These are phyloP conservation scores for Eupeodes corollae DNA, from an alignment of 1,140 invertebrate species.

Conservation along the genomic window DNA sequence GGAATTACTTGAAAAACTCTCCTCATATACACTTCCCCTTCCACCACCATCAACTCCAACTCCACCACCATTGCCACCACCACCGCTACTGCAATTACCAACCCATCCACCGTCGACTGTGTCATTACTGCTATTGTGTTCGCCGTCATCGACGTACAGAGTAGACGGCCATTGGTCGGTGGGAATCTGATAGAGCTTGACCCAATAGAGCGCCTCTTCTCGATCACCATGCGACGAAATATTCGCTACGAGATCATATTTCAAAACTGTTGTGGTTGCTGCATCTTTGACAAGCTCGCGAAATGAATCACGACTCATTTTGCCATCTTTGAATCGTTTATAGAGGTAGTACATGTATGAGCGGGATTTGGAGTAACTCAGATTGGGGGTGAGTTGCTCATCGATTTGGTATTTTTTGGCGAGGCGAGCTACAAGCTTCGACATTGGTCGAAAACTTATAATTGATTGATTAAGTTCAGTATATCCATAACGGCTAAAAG, in stretches of 20 bases:
- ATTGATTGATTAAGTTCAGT: conserved; percentile 44
- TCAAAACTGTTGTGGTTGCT: conserved; percentile 38
- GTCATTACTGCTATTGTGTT: neutral
- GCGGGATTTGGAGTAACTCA: conserved; percentile 46
- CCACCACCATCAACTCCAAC: neutral
- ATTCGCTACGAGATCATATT: conserved; percentile 42
- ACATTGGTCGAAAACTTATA: conserved; percentile 42
- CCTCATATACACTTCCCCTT: neutral
- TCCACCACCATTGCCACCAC: neutral
- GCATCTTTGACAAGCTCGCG: conserved; percentile 51
- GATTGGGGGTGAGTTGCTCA: conserved; percentile 44
- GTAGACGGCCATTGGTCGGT: conserved; percentile 40
- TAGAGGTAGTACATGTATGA: conserved; percentile 51
- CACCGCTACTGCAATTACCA: neutral
- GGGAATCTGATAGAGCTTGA: conserved; percentile 43
- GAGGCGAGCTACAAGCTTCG: conserved; percentile 48
- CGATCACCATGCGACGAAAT: conserved; percentile 39
- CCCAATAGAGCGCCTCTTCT: conserved; percentile 48
- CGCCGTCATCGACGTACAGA: too few species aligned
- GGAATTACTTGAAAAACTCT: too few species aligned
- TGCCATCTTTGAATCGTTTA: conserved; percentile 47
- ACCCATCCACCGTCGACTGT: neutral
- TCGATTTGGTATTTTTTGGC: conserved; percentile 48
- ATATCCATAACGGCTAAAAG: conserved; percentile 36
- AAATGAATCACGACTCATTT: conserved; percentile 47